phyloP scores from a whole-genome alignment of 30 jellyfish, hydroid and myxozoan genomes.

The Rhopilema esculentum region DNA sequence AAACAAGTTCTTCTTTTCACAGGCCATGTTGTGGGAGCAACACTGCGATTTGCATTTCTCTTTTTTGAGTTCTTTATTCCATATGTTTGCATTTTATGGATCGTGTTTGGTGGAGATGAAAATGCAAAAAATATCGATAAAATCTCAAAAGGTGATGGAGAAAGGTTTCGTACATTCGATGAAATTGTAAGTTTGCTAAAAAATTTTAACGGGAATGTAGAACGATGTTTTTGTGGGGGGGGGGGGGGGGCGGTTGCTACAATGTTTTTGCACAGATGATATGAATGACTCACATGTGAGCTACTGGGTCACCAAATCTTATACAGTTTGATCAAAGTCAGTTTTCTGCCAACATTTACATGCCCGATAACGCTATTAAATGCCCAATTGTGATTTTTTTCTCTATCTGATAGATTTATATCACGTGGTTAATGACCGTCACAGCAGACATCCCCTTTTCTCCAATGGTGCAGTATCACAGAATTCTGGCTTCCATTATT shows the following conservation, averaged over 20 bases:
- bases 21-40: slow-evolving; percentile 79
- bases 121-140: slow-evolving; percentile 40
- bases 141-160: background rate
- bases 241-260: no score
- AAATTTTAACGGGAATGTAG: no score
- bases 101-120: slow-evolving; percentile 64
- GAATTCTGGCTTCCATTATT: slow-evolving; percentile 76
- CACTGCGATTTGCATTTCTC: slow-evolving; percentile 69
- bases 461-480: slow-evolving; percentile 52
- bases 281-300: no score
- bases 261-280: no score
- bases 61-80: slow-evolving; percentile 78
- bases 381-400: no score
- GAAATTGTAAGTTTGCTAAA: slow-evolving; percentile 36
- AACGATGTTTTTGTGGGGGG: no score
- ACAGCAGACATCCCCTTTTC: slow-evolving; percentile 71
- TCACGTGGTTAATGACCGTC: slow-evolving; percentile 70
- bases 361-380: no score
- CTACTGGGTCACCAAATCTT: no score
- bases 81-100: slow-evolving; percentile 64
- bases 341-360: no score
- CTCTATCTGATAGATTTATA: slow-evolving; percentile 8
- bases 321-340: no score
- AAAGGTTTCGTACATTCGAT: slow-evolving; percentile 34
- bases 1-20: background rate